phyloP scores from a whole-genome alignment of 2,113 vertebrate species.

The Larimichthys polyactis region DNA sequence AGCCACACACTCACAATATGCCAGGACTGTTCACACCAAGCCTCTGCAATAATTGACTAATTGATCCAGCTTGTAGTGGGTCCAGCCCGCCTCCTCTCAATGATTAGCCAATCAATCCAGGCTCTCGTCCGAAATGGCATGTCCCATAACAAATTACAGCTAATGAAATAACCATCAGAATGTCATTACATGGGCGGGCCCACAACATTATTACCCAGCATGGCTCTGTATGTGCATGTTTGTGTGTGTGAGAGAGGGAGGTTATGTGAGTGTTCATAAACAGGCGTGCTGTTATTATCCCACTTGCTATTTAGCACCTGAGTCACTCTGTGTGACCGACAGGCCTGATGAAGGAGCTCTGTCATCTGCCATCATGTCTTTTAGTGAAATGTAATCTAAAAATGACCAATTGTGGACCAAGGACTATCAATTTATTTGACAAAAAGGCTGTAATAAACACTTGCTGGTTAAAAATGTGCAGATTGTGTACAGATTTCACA shows the following conservation, averaged over 20 bases:
- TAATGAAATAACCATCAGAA: constrained; percentile 87
- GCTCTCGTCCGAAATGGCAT: constrained; percentile 82
- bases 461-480: not conserved
- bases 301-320: constrained; percentile 75
- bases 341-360: constrained; percentile 26
- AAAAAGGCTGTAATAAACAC: not conserved
- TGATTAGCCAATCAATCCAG: constrained; percentile 78
- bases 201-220: constrained; percentile 73
- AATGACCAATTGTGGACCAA: constrained; percentile 4
- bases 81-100: constrained; percentile 73
- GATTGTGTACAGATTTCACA: not conserved
- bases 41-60: constrained; percentile 73
- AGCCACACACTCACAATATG: constrained; percentile 23
- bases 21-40: constrained; percentile 54
- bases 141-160: constrained; percentile 85
- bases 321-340: constrained; percentile 62
- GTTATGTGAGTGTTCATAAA: constrained; percentile 51
- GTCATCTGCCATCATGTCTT: not conserved
- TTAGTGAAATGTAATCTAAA: not conserved
- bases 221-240: constrained; percentile 55
- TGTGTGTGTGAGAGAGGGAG: constrained; percentile 35
- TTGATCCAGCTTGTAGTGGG: constrained; percentile 66
- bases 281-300: constrained; percentile 38
- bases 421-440: not conserved
- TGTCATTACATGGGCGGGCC: constrained; percentile 78